phyloP scores from a whole-genome alignment of 2,113 vertebrate genomes.

The Agelaius tricolor region DNA sequence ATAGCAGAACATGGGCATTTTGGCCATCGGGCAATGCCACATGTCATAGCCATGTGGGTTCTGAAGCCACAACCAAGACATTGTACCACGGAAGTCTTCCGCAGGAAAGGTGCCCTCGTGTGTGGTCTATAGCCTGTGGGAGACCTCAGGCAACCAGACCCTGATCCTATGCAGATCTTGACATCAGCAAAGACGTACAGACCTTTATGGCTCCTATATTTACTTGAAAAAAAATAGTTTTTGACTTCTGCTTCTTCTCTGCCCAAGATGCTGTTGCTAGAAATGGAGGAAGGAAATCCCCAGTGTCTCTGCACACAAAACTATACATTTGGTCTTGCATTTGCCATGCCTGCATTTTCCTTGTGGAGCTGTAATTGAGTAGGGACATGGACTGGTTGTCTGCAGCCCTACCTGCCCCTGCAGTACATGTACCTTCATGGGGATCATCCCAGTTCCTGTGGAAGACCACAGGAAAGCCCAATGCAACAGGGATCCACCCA shows the following conservation, averaged over 20 bases:
- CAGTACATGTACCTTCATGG: fast-evolving
- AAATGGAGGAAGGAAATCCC: not conserved
- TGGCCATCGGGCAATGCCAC: not conserved
- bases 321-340: not conserved
- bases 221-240: not conserved
- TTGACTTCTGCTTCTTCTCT: not conserved
- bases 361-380: not conserved
- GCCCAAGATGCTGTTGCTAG: not conserved
- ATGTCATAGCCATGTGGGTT: fast-evolving
- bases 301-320: not conserved
- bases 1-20: not conserved
- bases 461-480: not conserved
- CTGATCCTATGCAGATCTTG: not conserved
- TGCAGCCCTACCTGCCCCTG: not conserved
- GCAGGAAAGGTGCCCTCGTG: not conserved
- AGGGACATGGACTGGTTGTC: not conserved
- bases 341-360: not conserved
- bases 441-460: not conserved
- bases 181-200: not conserved
- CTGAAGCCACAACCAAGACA: not conserved
- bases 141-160: not conserved
- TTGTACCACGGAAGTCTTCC: fast-evolving
- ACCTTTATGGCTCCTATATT: not conserved
- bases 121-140: not conserved
- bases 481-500: not conserved